A percentile compares a stretch with the other conserved stretches of the same genome.
Evolutionary conservation across 1,140 invertebrate genomes (phyloP).

Genomic region (Neelides sp.): DNA sequence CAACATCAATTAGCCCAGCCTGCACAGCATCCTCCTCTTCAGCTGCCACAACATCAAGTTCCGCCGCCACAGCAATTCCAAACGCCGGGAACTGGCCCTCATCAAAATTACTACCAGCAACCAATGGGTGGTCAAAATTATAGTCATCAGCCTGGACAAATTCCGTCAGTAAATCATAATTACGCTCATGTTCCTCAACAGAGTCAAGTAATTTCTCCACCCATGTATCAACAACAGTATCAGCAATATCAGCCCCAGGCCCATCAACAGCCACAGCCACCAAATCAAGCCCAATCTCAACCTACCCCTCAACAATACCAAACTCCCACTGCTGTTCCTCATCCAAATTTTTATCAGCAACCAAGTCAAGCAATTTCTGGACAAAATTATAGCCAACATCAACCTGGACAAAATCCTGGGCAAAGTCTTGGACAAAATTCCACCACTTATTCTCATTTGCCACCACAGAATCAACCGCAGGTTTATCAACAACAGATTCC

Average conservation of each 20-base stretch:
- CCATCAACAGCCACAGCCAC: too few species aligned
- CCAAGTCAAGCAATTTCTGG: not conserved
- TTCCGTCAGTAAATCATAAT: too few species aligned
- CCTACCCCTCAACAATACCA: not conserved
- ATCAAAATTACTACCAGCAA: too few species aligned
- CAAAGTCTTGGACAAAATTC: slow-evolving; percentile 16
- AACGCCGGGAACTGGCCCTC: too few species aligned
- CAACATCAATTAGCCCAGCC: not conserved
- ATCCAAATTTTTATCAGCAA: not conserved
- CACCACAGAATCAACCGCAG: slow-evolving; percentile 7
- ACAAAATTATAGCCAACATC: not conserved
- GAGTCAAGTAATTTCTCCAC: too few species aligned
- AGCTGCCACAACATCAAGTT: slow-evolving; percentile 1
- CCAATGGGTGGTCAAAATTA: not conserved
- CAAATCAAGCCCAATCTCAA: not conserved
- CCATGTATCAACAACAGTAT: too few species aligned
- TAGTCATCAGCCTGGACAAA: too few species aligned
- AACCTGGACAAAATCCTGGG: not conserved
- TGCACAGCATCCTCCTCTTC: not conserved
- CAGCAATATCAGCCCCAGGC: slow-evolving; percentile 1
- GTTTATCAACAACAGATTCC: slow-evolving; percentile 1
- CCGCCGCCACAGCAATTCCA: too few species aligned
- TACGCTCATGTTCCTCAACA: too few species aligned
- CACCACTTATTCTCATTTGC: slow-evolving; percentile 14
- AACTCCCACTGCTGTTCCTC: not conserved